Evolutionary conservation across 2,797 vertebrate species (phyloP), one percentile per base, ranked within the genome.

Genomic region (Salmo trutta): DNA sequence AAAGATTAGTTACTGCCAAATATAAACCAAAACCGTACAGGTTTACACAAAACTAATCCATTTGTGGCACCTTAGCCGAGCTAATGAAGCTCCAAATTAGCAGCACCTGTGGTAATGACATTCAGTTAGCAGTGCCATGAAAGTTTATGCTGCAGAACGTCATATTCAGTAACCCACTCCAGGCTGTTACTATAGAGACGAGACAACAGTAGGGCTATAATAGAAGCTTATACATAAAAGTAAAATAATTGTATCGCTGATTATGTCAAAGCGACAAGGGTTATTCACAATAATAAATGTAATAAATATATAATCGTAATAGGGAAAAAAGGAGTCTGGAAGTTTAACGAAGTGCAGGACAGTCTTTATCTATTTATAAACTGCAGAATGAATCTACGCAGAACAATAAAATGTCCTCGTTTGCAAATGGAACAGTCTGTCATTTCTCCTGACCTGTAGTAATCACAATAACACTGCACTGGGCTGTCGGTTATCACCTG

Each of bases 141-240:
- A 79, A 33, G 64, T 71, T 65, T 80, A 74, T 79, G 70, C 31
- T 70, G 77, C 73, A 80, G 53, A 87, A 73, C 56, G 80, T 80
- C 75, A 53, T 62, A 17, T 53, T 51, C 24, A 73, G 67, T 74
- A 1, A 36, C 5, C n/a, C 31, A 47, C 10, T 70, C 8, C 41
- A 47, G 41, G 10, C 8, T 36, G 68, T 5, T 70, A 14, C 33
- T 15, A 7, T 59, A 59, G 5, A n/a, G 54, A 19, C 5, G 19
- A 15, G 54, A 59, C 54, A n/a, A n/a, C 54, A 54, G 6, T n/a
- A 21, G 56, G 5, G 19, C 2, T n/a, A 21, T 59, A 59, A 59
- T 1, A 59, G n/a, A 4, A 5, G 19, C 5, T 7, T 15, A 59
- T n/a, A 5, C 54, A 59, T n/a, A n/a, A 2, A 59, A 59, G n/a